Base-by-base conservation (phyloP, 2,113 vertebrate genomes). In the Chloropsis cyanopogon region DNA sequence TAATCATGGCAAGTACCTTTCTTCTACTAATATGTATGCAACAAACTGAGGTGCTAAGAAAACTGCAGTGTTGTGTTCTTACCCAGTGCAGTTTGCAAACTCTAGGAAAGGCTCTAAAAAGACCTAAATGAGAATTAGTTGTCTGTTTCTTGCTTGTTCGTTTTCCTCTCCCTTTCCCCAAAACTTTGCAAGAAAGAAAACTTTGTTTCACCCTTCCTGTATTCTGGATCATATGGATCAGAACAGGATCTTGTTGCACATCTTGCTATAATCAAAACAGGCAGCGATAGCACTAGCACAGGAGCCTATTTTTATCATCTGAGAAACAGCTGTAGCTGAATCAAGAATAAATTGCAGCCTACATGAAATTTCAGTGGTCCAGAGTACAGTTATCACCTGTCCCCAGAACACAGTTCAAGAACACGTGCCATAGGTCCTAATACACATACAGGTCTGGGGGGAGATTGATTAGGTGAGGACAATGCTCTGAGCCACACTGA, bases 301-400 rank as follows among this genome's bases (percentile, higher is more conserved):
- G 59, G 33, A 94, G 19, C 25, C 87, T 93, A 63, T 92, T 96
- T 95, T 95, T 94, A 85, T 84, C 64, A 72, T 91, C 68, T 92
- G 90, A 96, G 68, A 96, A 95, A 97, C 91, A 95, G 91, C 82
- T 95, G 76, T 81, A 77, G 57, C 41, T 91, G 87, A 81, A 88
- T 52, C 69, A 90, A 95, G 79, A 94, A 88, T 66, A 90, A 92
- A 77, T 11, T 57, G 56, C 46, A 94, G 63, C 41, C 61, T 61
- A 88, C 79, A 90, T 71, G 56, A 96, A 81, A 94, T 86, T 92
- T 93, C 87, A 92, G 70, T 77, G 56, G 76, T 91, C 24, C 64
- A n/a, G 41, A 60, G 37, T 65, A 85, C 53, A 82, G 82, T 72
- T 49, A 66, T 94, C 77, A 91, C 80, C 82, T 87, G 77, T 52